Evolutionary conservation across 2,888 invertebrate genomes (phyloP).

Genomic region (Clunio marinus): DNA sequence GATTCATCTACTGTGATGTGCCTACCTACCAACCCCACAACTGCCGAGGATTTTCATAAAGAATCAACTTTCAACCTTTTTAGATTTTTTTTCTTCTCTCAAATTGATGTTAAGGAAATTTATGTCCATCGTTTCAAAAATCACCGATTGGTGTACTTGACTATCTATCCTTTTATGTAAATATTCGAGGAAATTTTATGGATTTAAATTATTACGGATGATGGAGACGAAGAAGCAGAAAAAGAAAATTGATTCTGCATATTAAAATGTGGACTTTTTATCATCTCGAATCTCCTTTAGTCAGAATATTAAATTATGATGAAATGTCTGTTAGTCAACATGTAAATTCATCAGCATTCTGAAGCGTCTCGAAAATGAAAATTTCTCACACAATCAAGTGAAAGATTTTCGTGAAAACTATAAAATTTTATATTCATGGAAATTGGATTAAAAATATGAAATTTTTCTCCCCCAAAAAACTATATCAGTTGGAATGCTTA

Average conservation of each 20-base stretch:
- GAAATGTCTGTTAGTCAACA: background rate
- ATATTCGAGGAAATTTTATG: background rate
- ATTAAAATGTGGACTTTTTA: too few species aligned
- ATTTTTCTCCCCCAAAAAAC: background rate
- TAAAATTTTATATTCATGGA: conserved; percentile 25
- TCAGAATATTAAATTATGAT: background rate
- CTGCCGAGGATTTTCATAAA: too few species aligned
- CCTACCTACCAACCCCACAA: too few species aligned
- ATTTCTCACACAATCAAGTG: conserved; percentile 8
- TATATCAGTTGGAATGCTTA: too few species aligned
- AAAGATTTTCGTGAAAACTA: conserved; percentile 9
- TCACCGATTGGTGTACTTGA: too few species aligned
- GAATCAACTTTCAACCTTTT: too few species aligned
- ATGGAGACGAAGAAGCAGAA: too few species aligned
- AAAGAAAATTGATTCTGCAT: too few species aligned
- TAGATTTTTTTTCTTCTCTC: background rate
- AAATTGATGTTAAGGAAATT: background rate
- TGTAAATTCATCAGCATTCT: background rate
- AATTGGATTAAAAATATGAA: conserved; percentile 28
- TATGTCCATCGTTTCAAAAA: background rate
- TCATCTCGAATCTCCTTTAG: background rate
- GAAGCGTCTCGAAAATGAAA: too few species aligned
- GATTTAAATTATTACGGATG: conserved; percentile 2
- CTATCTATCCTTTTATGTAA: background rate
- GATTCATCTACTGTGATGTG: too few species aligned